Evolutionary conservation across 2,113 vertebrate species (phyloP), one percentile per base, ranked within the genome.

Genomic region (Nycticorax nycticorax): DNA sequence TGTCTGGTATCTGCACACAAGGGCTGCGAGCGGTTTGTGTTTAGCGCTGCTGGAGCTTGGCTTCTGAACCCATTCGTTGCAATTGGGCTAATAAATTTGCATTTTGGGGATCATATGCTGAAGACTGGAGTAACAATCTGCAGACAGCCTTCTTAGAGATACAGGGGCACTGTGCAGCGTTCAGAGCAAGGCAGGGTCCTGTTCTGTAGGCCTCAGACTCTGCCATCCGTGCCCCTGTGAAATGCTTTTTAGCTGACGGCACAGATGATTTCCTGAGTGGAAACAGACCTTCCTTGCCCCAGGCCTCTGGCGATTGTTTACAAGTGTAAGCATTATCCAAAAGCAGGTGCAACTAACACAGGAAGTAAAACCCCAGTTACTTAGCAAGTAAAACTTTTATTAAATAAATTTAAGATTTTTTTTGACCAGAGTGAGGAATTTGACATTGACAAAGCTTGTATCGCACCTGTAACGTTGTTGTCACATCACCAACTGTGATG

Each of bases 331-430:
- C 33, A 43, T 10, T 48, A 22, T 6, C 22, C 68, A 48, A 47
- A 45, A 47, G 33, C 57, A 67, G 63, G 3, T 53, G 19, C 67
- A 71, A 37, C 22, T 16, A 63, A 63, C 20, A 67, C 12, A 59
- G 2, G 4, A 81, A 74, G 14, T 21, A 66, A 57, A 85, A n/a
- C 18, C 77, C 53, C 10, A 67, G 28, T 77, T 75, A 89, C 86
- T 94, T 97, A 97, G 93, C 97, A 98, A 98, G 98, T 98, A 98
- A 97, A 98, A 96, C 93, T 98, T 98, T 98, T 98, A 98, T 98
- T 98, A 98, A 98, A 98, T 98, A 98, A 98, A 98, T 85, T 97
- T 97, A 91, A 93, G 85, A 81, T 48, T 97, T 95, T 89, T 96
- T 96, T 92, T 95, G 39, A 97, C 96, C 97, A 97, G 95, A 97